Conservation (phyloP, 2,888 invertebrate species). For the Carterocephalus palaemon region DNA sequence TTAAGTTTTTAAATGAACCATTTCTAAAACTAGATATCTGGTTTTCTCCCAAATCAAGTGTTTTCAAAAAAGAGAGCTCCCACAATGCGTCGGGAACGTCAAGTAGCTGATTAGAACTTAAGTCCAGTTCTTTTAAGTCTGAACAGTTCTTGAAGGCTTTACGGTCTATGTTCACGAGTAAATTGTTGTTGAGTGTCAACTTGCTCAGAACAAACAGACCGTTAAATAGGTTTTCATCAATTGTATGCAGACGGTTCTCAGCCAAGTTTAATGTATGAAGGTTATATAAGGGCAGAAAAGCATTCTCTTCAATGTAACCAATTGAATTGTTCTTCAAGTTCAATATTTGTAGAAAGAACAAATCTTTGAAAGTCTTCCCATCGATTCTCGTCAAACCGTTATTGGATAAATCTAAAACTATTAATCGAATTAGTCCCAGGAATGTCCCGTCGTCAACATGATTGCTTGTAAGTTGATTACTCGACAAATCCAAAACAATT, state of each 20-base stretch:
- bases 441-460: constrained; percentile 92
- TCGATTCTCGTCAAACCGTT: constrained; percentile 92
- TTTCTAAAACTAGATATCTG: constrained; percentile 90
- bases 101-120: constrained; percentile 90
- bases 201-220: constrained; percentile 90
- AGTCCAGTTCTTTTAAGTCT: constrained; percentile 91
- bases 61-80: constrained; percentile 89
- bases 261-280: constrained; percentile 93
- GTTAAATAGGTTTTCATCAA: constrained; percentile 89
- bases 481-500: constrained; percentile 89
- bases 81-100: constrained; percentile 90
- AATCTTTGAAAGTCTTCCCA: constrained; percentile 90
- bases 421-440: constrained; percentile 89
- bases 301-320: constrained; percentile 92
- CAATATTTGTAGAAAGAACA: constrained; percentile 91
- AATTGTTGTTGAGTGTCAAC: constrained; percentile 91
- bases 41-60: constrained; percentile 95
- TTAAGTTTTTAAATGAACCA: constrained; percentile 90
- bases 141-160: constrained; percentile 93
- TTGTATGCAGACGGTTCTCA: constrained; percentile 89
- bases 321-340: constrained; percentile 92
- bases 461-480: constrained; percentile 90
- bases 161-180: constrained; percentile 86
- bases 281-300: constrained; percentile 92
- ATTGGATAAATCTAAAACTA: constrained; percentile 90